A percentile compares a stretch with the other conserved stretches of the same genome.
Evolutionary conservation across 2,888 invertebrate species (phyloP).

Genomic region (Fissipunctia ypsillon): DNA sequence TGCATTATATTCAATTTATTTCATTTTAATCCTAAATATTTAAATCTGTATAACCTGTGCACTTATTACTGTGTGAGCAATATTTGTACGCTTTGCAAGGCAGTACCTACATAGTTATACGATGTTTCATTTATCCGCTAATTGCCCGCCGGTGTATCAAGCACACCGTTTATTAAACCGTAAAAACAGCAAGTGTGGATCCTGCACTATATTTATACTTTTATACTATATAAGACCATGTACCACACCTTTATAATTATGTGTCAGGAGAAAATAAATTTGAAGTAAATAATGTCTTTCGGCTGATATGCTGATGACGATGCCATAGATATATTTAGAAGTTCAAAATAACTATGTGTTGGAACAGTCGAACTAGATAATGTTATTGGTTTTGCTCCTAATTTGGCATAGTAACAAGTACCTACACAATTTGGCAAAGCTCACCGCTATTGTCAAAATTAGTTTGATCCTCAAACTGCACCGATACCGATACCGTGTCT

Average conservation of each 20-base stretch:
- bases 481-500: constrained; percentile 11
- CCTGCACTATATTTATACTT: too few relatives aligned
- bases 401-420: constrained; percentile 53
- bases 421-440: constrained; percentile 45
- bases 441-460: constrained; percentile 31
- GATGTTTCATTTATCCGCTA: too few relatives aligned
- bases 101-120: too few relatives aligned
- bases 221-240: too few relatives aligned
- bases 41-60: too few relatives aligned
- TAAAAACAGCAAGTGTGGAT: too few relatives aligned
- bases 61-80: neutral
- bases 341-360: neutral
- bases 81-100: too few relatives aligned
- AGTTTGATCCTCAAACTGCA: constrained; percentile 34
- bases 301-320: neutral
- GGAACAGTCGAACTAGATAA: constrained; percentile 11
- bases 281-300: neutral
- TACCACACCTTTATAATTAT: too few relatives aligned
- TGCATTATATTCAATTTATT: neutral
- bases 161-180: too few relatives aligned
- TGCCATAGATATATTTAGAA: neutral
- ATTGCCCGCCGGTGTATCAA: too few relatives aligned
- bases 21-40: too few relatives aligned
- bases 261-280: too few relatives aligned
- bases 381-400: constrained; percentile 32